Evolutionary conservation across 2,888 invertebrate genomes (phyloP).

Genomic region (Agriotes lineatus): DNA sequence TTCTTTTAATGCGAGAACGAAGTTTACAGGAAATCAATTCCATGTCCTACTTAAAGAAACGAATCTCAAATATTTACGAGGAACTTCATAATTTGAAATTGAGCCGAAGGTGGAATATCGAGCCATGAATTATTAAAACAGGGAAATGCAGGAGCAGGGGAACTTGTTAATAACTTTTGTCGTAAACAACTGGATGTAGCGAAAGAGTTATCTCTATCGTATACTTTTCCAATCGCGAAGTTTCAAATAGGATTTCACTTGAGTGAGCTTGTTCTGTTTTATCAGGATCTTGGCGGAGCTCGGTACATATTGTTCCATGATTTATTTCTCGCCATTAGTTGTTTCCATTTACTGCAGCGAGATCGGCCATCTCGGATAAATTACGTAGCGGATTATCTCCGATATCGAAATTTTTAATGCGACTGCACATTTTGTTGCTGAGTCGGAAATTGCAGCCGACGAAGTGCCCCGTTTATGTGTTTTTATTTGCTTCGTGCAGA

Average conservation of each 20-base stretch:
- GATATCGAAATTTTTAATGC: constrained; percentile 42
- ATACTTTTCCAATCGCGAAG: constrained; percentile 55
- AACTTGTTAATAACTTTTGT: constrained; percentile 44
- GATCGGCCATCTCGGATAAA: constrained; percentile 53
- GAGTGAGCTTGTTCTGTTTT: constrained; percentile 55
- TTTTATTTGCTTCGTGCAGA: too few species aligned
- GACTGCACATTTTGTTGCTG: constrained; percentile 43
- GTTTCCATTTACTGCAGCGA: constrained; percentile 57
- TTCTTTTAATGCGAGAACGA: too few species aligned
- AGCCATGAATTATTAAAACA: constrained; percentile 40
- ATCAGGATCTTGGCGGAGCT: constrained; percentile 51
- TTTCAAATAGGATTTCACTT: constrained; percentile 55
- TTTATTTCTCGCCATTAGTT: constrained; percentile 59
- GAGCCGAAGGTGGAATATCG: constrained; percentile 23
- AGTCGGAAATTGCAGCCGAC: constrained; percentile 37
- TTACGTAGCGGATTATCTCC: constrained; percentile 46
- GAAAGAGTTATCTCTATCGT: constrained; percentile 43
- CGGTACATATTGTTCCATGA: constrained; percentile 58
- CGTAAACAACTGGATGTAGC: constrained; percentile 44
- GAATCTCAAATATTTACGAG: too few species aligned
- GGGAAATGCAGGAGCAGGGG: constrained; percentile 28
- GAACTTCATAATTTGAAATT: too few species aligned
- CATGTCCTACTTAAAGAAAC: too few species aligned
- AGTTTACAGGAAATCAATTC: too few species aligned
- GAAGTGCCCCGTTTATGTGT: constrained; percentile 10